Percentiles rank a stretch among this genome's conserved stretches.
Evolutionary conservation across 2,113 vertebrate species (phyloP).

Genomic region (Morone saxatilis): DNA sequence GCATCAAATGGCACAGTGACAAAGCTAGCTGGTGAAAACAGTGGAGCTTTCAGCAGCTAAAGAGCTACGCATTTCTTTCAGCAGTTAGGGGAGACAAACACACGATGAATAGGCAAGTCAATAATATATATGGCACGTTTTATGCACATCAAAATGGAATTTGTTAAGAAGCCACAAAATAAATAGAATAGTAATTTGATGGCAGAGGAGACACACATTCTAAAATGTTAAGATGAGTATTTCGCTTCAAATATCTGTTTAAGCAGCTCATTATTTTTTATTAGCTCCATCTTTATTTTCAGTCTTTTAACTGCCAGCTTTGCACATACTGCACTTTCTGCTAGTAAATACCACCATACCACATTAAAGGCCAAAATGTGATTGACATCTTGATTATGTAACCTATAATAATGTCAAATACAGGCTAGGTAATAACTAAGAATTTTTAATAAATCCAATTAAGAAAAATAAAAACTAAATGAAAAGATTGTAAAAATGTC

Average conservation of each 20-base stretch:
- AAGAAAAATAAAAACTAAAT: background rate
- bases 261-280: background rate
- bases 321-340: background rate
- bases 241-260: background rate
- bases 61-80: background rate
- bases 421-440: background rate
- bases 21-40: background rate
- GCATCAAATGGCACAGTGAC: too few species aligned
- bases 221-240: background rate
- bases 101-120: too few species aligned
- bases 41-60: background rate
- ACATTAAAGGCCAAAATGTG: background rate
- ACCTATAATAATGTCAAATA: background rate
- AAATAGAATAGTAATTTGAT: background rate
- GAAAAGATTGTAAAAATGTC: background rate
- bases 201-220: background rate
- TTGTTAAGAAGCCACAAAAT: background rate
- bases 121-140: background rate
- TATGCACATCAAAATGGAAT: background rate
- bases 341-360: background rate
- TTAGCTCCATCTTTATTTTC: background rate
- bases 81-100: background rate
- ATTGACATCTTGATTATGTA: background rate
- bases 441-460: background rate
- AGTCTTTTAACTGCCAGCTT: background rate